Percentiles rank a stretch among this genome's conserved stretches.
Conservation (phyloP, 2,888 invertebrate genomes). For the Augochlorella aurata region DNA sequence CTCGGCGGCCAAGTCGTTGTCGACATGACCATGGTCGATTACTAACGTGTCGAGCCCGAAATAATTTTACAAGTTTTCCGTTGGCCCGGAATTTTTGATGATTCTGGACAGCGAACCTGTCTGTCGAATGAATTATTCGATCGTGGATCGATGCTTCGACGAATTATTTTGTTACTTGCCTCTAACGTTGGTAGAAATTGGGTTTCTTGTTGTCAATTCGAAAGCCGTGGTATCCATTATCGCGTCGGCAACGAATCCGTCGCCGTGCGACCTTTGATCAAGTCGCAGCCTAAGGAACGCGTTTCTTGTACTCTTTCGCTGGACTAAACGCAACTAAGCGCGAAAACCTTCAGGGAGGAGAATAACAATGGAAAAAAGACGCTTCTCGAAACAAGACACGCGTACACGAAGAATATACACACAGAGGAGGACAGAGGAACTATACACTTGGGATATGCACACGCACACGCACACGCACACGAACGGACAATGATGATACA, state of each 20-base stretch:
- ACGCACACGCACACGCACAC: constrained; percentile 9
- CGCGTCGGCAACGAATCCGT: neutral
- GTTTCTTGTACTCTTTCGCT: constrained; percentile 13
- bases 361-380: neutral
- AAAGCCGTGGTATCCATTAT: no score
- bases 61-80: no score
- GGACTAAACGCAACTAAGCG: constrained; percentile 8
- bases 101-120: no score
- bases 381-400: constrained; percentile 18
- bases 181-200: no score
- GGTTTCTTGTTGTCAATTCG: no score
- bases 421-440: neutral
- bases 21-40: neutral
- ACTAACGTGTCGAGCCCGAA: neutral
- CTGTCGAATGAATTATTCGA: no score
- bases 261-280: neutral
- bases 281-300: constrained; percentile 5
- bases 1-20: neutral
- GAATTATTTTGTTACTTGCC: no score
- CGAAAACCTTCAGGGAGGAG: neutral
- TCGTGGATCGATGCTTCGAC: no score
- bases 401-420: constrained; percentile 2
- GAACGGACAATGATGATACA: constrained; percentile 14
- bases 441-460: neutral
- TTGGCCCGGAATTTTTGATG: no score